Conservation (phyloP, 2,888 invertebrate species). For the Noctua janthina region DNA sequence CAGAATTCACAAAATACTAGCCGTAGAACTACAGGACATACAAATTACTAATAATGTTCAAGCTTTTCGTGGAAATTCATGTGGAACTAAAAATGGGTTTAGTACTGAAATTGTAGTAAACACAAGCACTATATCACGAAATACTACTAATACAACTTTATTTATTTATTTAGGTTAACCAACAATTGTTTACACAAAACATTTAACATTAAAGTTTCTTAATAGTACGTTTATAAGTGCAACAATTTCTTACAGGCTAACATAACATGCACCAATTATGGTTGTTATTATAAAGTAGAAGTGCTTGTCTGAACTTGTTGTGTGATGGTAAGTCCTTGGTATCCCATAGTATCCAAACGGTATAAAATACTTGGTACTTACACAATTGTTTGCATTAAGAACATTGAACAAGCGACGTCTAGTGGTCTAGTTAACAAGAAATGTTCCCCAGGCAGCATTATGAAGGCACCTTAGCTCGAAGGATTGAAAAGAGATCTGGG, state of each 20-base stretch:
- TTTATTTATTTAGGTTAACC: too few relatives aligned
- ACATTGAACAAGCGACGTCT: background rate
- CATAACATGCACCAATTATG: too few relatives aligned
- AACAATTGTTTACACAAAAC: too few relatives aligned
- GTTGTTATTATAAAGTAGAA: too few relatives aligned
- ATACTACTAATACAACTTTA: background rate
- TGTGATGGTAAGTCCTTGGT: background rate
- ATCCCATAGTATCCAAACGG: too few relatives aligned
- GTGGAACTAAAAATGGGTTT: background rate
- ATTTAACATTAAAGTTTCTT: too few relatives aligned
- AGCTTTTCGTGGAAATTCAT: background rate
- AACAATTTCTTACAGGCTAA: too few relatives aligned
- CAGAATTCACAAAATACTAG: background rate
- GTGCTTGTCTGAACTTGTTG: too few relatives aligned
- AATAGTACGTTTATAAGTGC: too few relatives aligned
- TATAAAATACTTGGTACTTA: background rate
- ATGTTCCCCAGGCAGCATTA: background rate
- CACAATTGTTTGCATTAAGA: background rate
- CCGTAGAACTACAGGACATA: background rate
- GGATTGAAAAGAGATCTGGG: constrained; percentile 64
- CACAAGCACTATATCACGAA: background rate
- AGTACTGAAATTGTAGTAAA: background rate
- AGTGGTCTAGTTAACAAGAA: background rate
- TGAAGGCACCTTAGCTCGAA: constrained; percentile 36
- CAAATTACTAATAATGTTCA: background rate